These are phyloP conservation scores for Cyprinodon diabolis DNA, from an alignment of 2,797 vertebrate species.

Conservation along the genomic window DNA sequence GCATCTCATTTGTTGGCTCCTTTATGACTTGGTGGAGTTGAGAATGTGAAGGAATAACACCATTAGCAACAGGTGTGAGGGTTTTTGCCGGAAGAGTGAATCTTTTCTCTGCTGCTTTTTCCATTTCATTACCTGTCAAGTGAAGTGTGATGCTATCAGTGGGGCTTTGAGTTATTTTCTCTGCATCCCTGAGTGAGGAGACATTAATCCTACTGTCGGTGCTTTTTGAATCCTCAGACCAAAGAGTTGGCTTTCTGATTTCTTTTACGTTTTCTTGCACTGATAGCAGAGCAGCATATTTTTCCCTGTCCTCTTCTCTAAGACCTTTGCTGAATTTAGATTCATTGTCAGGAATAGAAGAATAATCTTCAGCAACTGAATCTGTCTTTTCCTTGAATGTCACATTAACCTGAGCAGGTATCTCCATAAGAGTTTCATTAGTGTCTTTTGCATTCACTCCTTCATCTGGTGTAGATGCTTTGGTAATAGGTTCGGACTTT, in stretches of 20 bases:
- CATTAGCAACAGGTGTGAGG: slow-evolving; percentile 35
- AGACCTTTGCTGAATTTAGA: slow-evolving; percentile 7
- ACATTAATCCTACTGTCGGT: slow-evolving; percentile 5
- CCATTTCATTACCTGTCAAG: slow-evolving; percentile 5
- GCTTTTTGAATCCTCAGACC: slow-evolving; percentile 16
- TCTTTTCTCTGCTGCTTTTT: slow-evolving; percentile 31
- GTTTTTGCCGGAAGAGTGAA: slow-evolving; percentile 7
- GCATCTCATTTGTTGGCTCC: slow-evolving; percentile 21
- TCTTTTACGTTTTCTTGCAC: slow-evolving; percentile 30
- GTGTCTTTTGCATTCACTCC: slow-evolving; percentile 32
- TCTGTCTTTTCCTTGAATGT: slow-evolving; percentile 6
- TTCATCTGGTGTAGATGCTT: slow-evolving; percentile 26
- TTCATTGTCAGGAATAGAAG: slow-evolving; percentile 19
- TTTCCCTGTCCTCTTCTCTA: not conserved
- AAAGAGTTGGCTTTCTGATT: not conserved
- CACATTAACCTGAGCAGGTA: slow-evolving; percentile 7
- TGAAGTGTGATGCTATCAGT: slow-evolving; percentile 4
- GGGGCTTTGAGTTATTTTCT: slow-evolving; percentile 6
- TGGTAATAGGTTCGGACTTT: slow-evolving; percentile 36
- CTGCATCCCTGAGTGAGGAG: slow-evolving; percentile 13
- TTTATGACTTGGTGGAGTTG: slow-evolving; percentile 18
- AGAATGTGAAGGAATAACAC: slow-evolving; percentile 19
- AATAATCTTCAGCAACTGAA: not conserved
- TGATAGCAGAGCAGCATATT: slow-evolving; percentile 7
- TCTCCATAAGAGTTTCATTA: slow-evolving; percentile 20